Base-by-base conservation (phyloP, 2,113 vertebrate genomes). In the Neolamprologus kungweensis region DNA sequence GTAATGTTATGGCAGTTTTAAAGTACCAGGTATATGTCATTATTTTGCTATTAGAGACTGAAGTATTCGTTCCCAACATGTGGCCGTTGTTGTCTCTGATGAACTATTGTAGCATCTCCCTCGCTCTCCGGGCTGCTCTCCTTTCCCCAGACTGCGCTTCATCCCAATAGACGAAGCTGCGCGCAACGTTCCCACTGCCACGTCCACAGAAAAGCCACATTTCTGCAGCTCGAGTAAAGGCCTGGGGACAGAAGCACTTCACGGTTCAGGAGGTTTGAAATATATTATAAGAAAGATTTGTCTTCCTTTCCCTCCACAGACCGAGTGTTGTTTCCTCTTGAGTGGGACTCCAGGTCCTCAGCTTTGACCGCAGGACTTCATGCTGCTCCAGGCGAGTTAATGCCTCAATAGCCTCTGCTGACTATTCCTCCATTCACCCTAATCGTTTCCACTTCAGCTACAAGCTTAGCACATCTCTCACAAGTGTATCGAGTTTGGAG, bases 181-280 rank as follows among this genome's bases (percentile, higher is more conserved):
- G 4, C n/a, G 0, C 21, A 55, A 0, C 0, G 54, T 57, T 5
- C 54, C 23, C 23, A 2, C 54, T 26, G 54, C 54, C 12, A 57
- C 3, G 54, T 26, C 54, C 54, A 57, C 55, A 28, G 55, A 1
- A 57, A 2, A 57, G 55, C 23, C 55, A 57, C 13, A 57, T 57
- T 28, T 57, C 55, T 1, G 21, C 23, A 28, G 54, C 54, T 57
- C 21, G 0, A 26, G 54, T 57, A 57, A 3, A 57, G 23, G 23
- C 55, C 55, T 57, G 55, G 3, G 55, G 55, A 57, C 55, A 28
- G 23, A 0, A 57, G 55, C 23, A 2, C 14, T 57, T 28, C 13
- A 57, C 7, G 7, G 53, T 57, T 57, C 1, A 57, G 12, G 21
- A 57, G 13, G 13, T 3, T 2, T 57, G 23, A 57, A 1, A 57